Percentiles rank a stretch among this genome's conserved stretches.
phyloP scores from a whole-genome alignment of 2,113 vertebrate species.

The Genyomyrus donnyi region DNA sequence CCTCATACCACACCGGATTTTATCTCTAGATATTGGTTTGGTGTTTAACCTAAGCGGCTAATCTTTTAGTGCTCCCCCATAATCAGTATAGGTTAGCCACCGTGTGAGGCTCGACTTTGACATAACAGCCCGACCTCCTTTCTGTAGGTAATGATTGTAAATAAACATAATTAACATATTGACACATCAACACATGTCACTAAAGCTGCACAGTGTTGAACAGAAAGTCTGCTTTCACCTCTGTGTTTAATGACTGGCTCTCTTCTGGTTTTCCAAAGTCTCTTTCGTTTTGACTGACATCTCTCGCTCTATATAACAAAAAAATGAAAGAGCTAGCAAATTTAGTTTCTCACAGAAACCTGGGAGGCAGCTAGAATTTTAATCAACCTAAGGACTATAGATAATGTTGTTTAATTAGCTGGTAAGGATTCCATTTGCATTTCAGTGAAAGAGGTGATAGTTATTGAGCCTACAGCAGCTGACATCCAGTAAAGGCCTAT shows the following conservation, averaged over 20 bases:
- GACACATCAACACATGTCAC: background rate
- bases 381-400: slow-evolving; percentile 52
- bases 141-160: background rate
- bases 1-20: background rate
- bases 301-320: background rate
- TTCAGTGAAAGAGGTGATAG: slow-evolving; percentile 55
- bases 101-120: background rate
- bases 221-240: background rate
- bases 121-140: background rate
- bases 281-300: background rate
- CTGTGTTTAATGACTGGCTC: background rate
- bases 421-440: slow-evolving; percentile 56
- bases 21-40: background rate
- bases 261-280: background rate
- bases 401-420: slow-evolving; percentile 60
- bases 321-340: slow-evolving; percentile 7
- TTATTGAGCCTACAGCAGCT: slow-evolving; percentile 57
- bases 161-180: background rate
- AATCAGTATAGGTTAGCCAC: background rate
- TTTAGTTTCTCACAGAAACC: slow-evolving; percentile 37
- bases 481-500: slow-evolving; percentile 48
- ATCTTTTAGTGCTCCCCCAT: background rate
- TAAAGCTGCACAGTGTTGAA: background rate
- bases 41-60: background rate
- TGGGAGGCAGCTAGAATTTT: slow-evolving; percentile 47